Base-by-base conservation (phyloP, 2,797 vertebrate species). In the Oreortyx pictus region DNA sequence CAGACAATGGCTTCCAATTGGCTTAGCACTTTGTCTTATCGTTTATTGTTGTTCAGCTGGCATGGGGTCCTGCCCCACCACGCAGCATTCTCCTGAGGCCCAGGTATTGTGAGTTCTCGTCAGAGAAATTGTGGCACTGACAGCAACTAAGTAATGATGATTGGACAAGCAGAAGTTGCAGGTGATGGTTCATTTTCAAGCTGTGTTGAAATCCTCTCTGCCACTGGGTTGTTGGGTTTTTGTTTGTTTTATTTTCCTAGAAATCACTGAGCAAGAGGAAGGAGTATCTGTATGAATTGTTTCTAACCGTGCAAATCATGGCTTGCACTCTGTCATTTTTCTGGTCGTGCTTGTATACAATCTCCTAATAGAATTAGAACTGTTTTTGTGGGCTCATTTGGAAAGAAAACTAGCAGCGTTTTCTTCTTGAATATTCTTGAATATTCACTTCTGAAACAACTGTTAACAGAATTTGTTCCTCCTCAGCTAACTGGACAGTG, bases 1-100 rank as follows among this genome's bases (percentile, higher is more conserved):
- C 76, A 94, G 93, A 41, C 85, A 87, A 39, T 19, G 9, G 79
- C 86, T 83, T 86, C 68, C 87, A 87, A 2, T 90, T 65, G 68
- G 16, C 50, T 67, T 16, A 6, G 27, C 24, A 7, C 86, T 81
- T 78, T 87, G 76, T 76, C 84, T 62, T 56, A 0, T 50, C 3
- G 22, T 46, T 72, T 59, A 35, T 57, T 50, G 1, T 33, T 78
- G 18, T 19, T 41, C 67, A 74, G n/a, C 59, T 93, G 89, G 46
- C 50, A 24, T 24, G 62, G 70, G 56, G 56, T 79, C 74, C 20
- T 90, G 19, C 47, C 1, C 3, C 11, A 20, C 24, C 2, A 2
- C 3, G 5, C 0, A 0, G 44, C 35, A 12, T 41, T 81, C 72
- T 84, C 60, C 31, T 39, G 2, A 59, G 59, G 66, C 39, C 16